phyloP scores from a whole-genome alignment of 1,140 invertebrate genomes.

The Brachionus plicatilis region DNA sequence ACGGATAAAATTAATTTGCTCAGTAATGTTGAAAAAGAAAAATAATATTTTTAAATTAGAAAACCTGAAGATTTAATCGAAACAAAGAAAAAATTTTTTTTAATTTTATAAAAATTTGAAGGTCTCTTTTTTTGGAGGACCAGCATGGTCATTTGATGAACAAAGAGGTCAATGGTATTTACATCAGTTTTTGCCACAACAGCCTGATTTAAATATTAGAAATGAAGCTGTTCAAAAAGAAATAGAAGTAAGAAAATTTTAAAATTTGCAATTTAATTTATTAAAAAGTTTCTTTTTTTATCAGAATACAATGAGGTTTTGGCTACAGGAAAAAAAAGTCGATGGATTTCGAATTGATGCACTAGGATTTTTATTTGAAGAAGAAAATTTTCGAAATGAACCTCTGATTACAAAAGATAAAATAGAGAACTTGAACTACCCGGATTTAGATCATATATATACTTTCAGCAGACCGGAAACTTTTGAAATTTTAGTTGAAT shows the following conservation, averaged over 20 bases:
- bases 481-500: conserved; percentile 57
- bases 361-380: conserved; percentile 48
- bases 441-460: conserved; percentile 62
- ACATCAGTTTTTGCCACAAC: conserved; percentile 65
- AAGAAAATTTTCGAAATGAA: conserved; percentile 45
- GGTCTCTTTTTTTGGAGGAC: conserved; percentile 60
- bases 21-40: too few relatives aligned
- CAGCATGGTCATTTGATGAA: conserved; percentile 66
- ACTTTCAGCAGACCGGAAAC: conserved; percentile 62
- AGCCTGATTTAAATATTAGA: conserved; percentile 72
- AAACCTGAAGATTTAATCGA: too few relatives aligned
- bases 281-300: conserved; percentile 21
- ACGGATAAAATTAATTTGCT: too few relatives aligned
- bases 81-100: too few relatives aligned
- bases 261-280: neutral
- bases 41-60: too few relatives aligned
- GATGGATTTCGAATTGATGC: conserved; percentile 51
- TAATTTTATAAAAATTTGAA: conserved; percentile 46
- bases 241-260: conserved; percentile 54
- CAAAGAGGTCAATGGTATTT: conserved; percentile 66
- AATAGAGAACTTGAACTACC: neutral
- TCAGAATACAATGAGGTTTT: conserved; percentile 47
- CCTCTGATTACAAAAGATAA: neutral
- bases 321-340: conserved; percentile 48
- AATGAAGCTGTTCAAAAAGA: conserved; percentile 62